A percentile compares a stretch with the other conserved stretches of the same genome.
Evolutionary conservation across 2,888 invertebrate genomes (phyloP).

Genomic region (Lasioglossum vierecki): DNA sequence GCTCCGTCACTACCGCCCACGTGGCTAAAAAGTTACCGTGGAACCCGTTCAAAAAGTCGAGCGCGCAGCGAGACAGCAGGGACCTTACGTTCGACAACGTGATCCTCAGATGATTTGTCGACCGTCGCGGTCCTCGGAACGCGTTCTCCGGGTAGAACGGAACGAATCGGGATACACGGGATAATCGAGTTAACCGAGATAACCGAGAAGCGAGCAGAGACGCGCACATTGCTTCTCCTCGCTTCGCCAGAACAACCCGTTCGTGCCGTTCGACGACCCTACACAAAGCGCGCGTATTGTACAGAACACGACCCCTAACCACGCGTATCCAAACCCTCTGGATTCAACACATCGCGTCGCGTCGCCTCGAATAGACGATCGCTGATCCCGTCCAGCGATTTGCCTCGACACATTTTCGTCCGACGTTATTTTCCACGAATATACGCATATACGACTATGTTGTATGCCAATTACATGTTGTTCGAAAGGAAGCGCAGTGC

Average conservation of each 20-base stretch:
- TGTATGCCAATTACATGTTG: slow-evolving; percentile 47
- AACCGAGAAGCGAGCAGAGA: background rate
- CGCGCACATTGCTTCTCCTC: background rate
- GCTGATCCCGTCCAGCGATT: background rate
- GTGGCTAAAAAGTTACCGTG: slow-evolving; percentile 86
- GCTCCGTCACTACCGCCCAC: slow-evolving; percentile 85
- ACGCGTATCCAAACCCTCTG: background rate
- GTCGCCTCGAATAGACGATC: background rate
- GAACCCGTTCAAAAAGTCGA: slow-evolving; percentile 90
- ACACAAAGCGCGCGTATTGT: background rate
- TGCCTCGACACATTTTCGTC: background rate
- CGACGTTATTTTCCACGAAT: slow-evolving; percentile 22
- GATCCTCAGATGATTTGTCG: slow-evolving; percentile 85
- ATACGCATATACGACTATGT: slow-evolving; percentile 29
- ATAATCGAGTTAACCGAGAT: background rate
- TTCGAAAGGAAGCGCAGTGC: slow-evolving; percentile 21
- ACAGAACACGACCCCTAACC: background rate
- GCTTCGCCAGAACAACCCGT: background rate
- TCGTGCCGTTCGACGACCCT: slow-evolving; percentile 6
- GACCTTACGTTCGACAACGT: slow-evolving; percentile 85
- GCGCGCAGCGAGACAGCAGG: slow-evolving; percentile 85
- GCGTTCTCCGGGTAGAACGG: background rate
- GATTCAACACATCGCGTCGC: background rate
- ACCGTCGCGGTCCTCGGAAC: background rate
- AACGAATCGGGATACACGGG: background rate